Evolutionary conservation across 2,797 vertebrate species (phyloP).

Genomic region (Lates japonicus): DNA sequence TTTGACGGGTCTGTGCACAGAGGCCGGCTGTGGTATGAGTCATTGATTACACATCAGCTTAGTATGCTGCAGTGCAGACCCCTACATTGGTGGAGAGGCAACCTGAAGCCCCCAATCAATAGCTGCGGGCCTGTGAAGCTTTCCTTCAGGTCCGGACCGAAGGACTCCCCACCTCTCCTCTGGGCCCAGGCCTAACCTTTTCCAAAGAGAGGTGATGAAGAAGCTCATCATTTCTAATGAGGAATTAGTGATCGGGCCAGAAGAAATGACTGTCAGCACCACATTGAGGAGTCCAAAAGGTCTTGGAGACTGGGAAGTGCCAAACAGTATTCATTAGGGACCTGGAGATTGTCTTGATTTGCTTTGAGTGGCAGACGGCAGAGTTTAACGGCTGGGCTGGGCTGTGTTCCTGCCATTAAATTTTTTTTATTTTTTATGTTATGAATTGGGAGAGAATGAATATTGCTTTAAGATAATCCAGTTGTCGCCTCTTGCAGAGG

Average conservation of each 20-base stretch:
- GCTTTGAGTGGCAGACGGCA: slow-evolving; percentile 51
- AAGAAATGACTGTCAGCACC: slow-evolving; percentile 80
- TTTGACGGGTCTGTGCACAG: slow-evolving; percentile 85
- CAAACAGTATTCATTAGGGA: slow-evolving; percentile 75
- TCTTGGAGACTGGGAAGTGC: slow-evolving; percentile 69
- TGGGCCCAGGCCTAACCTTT: slow-evolving; percentile 86
- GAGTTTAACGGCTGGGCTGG: slow-evolving; percentile 48
- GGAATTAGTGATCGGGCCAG: slow-evolving; percentile 84
- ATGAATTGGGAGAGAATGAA: slow-evolving; percentile 56
- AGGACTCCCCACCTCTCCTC: slow-evolving; percentile 81
- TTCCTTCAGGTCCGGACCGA: slow-evolving; percentile 79
- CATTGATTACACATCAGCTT: slow-evolving; percentile 90
- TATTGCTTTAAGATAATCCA: slow-evolving; percentile 70
- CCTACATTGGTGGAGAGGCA: slow-evolving; percentile 85
- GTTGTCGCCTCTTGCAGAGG: slow-evolving; percentile 38
- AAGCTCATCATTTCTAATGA: slow-evolving; percentile 91
- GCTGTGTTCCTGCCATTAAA: slow-evolving; percentile 52
- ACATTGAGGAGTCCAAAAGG: slow-evolving; percentile 69
- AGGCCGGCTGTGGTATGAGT: slow-evolving; percentile 85
- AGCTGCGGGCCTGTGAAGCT: slow-evolving; percentile 83
- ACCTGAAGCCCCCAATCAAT: slow-evolving; percentile 89
- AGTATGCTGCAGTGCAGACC: slow-evolving; percentile 88
- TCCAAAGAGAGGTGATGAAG: slow-evolving; percentile 87
- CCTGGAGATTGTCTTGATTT: slow-evolving; percentile 62
- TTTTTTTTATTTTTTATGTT: slow-evolving; percentile 40